phyloP scores from a whole-genome alignment of 2,888 invertebrate species.

The Brachypalpus laphriformis region DNA sequence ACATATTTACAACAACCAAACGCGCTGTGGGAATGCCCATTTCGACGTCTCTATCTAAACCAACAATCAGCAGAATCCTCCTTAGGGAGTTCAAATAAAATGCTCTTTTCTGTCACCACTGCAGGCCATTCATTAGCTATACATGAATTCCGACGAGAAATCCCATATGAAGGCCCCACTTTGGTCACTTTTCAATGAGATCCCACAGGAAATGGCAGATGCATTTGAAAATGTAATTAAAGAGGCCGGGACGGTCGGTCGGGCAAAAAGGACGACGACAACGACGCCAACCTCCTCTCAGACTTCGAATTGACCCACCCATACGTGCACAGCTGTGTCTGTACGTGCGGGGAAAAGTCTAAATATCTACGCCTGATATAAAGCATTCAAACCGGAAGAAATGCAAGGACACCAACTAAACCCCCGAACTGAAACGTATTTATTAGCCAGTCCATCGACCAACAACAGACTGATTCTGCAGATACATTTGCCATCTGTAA shows the following conservation, averaged over 20 bases:
- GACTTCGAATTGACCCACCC: neutral
- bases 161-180: conserved; percentile 60
- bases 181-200: conserved; percentile 71
- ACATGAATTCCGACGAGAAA: conserved; percentile 70
- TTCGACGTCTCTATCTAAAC: conserved; percentile 34
- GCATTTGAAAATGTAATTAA: conserved; percentile 74
- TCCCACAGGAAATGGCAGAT: conserved; percentile 72
- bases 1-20: conserved; percentile 20
- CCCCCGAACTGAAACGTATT: conserved; percentile 62
- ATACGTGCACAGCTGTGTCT: neutral
- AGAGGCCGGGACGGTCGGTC: conserved; percentile 54
- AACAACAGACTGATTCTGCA: conserved; percentile 18
- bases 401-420: conserved; percentile 53
- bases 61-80: conserved; percentile 63
- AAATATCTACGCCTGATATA: conserved; percentile 62
- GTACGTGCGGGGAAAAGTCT: conserved; percentile 8
- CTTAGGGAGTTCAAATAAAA: conserved; percentile 67
- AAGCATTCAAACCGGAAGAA: conserved; percentile 69
- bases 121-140: conserved; percentile 73
- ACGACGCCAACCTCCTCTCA: neutral
- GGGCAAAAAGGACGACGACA: conserved; percentile 28
- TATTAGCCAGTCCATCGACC: conserved; percentile 62
- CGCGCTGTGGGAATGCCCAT: conserved; percentile 20
- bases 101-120: conserved; percentile 73
- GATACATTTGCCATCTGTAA: conserved; percentile 65